A percentile compares a stretch with the other conserved stretches of the same genome.
These are phyloP conservation scores for Smittia sp. DNA, from an alignment of 2,888 invertebrate genomes.

Conservation along the genomic window DNA sequence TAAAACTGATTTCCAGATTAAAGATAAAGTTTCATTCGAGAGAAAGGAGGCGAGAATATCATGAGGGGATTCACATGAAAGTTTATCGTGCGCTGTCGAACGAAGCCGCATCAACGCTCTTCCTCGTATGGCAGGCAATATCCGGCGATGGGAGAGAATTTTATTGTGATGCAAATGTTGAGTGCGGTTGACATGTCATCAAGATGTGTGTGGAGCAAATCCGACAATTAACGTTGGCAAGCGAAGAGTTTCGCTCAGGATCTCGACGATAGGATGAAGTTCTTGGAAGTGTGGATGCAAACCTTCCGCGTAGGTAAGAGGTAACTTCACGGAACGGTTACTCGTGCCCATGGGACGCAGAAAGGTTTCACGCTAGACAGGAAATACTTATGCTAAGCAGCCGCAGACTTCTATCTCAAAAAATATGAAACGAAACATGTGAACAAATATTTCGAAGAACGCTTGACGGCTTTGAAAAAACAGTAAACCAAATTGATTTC, in stretches of 20 bases:
- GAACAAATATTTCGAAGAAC: no score
- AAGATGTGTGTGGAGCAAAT: neutral
- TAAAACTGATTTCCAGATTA: conserved; percentile 19
- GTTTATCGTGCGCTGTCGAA: no score
- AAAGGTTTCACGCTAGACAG: no score
- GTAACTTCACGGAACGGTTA: conserved; percentile 5
- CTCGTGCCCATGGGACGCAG: no score
- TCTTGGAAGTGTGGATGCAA: neutral
- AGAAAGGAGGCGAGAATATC: neutral
- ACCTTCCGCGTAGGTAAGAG: neutral
- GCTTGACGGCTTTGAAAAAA: neutral
- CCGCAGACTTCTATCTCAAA: neutral
- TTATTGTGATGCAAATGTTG: conserved; percentile 4
- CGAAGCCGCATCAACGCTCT: no score
- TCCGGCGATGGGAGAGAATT: neutral
- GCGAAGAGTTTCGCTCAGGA: neutral
- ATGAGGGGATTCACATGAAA: no score
- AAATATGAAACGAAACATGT: no score
- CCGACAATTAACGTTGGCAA: neutral
- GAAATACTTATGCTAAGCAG: conserved; percentile 19
- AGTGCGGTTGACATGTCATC: neutral
- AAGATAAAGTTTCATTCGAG: neutral
- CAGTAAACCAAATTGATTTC: neutral
- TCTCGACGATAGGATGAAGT: neutral
- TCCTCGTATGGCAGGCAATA: no score